These are phyloP conservation scores for Lithophane ornitopus DNA, from an alignment of 2,888 invertebrate genomes.

Conservation along the genomic window DNA sequence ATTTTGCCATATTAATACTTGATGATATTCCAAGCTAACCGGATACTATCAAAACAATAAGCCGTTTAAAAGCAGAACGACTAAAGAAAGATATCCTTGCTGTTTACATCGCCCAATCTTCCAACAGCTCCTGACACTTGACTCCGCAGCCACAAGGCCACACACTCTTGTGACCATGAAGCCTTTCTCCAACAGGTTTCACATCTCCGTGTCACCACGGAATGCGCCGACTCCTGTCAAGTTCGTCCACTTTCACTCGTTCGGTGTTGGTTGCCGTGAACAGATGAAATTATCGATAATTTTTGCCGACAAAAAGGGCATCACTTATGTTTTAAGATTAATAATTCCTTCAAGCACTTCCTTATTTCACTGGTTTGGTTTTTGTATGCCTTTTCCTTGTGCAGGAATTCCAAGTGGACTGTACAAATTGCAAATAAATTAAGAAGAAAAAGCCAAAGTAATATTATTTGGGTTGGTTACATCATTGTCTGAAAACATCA, in stretches of 20 bases:
- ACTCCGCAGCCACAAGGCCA: slow-evolving; percentile 15
- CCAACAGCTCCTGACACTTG: not conserved
- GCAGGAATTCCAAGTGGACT: not conserved
- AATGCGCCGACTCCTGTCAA: slow-evolving; percentile 44
- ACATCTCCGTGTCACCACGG: slow-evolving; percentile 30
- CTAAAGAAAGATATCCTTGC: slow-evolving; percentile 11
- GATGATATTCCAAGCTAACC: not conserved
- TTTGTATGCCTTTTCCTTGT: slow-evolving; percentile 26
- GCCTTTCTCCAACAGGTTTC: slow-evolving; percentile 40
- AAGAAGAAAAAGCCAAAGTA: not conserved
- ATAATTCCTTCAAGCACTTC: slow-evolving; percentile 42
- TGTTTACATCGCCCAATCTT: not conserved
- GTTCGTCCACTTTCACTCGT: slow-evolving; percentile 63
- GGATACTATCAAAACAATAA: not conserved
- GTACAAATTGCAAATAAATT: not conserved
- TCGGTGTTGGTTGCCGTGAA: slow-evolving; percentile 41
- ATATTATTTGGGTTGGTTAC: not conserved
- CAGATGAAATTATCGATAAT: slow-evolving; percentile 52
- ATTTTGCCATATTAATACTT: not conserved
- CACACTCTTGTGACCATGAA: slow-evolving; percentile 7
- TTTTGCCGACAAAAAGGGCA: slow-evolving; percentile 53
- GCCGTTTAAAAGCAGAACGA: not conserved
- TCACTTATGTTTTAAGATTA: slow-evolving; percentile 35
- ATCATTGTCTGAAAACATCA: not conserved
- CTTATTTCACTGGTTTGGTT: slow-evolving; percentile 31